phyloP scores from a whole-genome alignment of 1,140 invertebrate species.

The Liolophura sinensis region DNA sequence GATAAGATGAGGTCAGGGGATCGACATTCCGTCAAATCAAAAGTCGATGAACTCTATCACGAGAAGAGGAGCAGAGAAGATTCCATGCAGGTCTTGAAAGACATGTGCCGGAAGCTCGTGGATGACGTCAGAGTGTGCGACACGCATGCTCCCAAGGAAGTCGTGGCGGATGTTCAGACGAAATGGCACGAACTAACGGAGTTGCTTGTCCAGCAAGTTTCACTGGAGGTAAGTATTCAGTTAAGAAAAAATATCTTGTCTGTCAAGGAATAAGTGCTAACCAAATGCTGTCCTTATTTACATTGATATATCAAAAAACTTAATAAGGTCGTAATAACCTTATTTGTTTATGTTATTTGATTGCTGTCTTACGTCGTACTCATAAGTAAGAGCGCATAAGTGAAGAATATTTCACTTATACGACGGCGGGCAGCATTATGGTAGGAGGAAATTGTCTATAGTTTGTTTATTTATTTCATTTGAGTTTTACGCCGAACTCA shows the following conservation, averaged over 20 bases:
- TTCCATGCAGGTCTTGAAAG: constrained; percentile 45
- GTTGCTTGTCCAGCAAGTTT: constrained; percentile 52
- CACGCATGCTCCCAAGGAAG: constrained; percentile 46
- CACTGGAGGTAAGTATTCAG: constrained; percentile 43
- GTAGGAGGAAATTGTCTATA: too few relatives aligned
- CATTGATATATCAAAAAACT: neutral
- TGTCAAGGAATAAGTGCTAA: neutral
- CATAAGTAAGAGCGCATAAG: too few relatives aligned
- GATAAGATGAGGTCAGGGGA: constrained; percentile 18
- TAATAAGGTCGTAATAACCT: neutral
- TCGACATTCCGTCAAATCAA: constrained; percentile 29
- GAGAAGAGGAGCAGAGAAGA: constrained; percentile 47
- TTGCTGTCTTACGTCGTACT: too few relatives aligned
- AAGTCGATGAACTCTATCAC: constrained; percentile 44
- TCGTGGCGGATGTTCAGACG: constrained; percentile 45
- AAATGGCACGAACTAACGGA: constrained; percentile 58
- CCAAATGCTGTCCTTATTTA: neutral
- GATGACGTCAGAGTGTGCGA: constrained; percentile 44
- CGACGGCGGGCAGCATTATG: too few relatives aligned
- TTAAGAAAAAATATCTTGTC: neutral
- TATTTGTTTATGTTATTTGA: too few relatives aligned
- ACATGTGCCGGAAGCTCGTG: constrained; percentile 36
- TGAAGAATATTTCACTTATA: too few relatives aligned
- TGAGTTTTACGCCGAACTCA: too few relatives aligned
- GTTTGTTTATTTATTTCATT: too few relatives aligned